These are phyloP conservation scores for Polymixis flavicincta DNA, from an alignment of 2,888 invertebrate genomes.

Conservation along the genomic window DNA sequence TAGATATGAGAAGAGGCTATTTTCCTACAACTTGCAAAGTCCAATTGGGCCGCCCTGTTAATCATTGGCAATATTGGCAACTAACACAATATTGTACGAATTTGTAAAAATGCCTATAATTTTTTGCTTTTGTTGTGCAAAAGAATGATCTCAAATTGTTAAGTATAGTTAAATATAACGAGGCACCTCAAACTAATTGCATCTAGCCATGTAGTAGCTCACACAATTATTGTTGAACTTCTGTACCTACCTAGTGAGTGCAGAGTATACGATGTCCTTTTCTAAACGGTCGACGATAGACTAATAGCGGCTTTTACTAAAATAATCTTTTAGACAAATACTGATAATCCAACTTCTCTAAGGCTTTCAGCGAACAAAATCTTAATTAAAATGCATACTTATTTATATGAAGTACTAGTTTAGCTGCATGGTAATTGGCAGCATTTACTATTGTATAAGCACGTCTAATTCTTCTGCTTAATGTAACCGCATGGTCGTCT, in stretches of 20 bases:
- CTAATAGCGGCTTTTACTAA: constrained; percentile 56
- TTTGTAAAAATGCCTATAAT: constrained; percentile 9
- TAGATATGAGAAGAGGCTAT: neutral
- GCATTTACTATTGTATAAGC: constrained; percentile 60
- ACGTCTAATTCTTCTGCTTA: constrained; percentile 81
- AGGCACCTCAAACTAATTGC: constrained; percentile 35
- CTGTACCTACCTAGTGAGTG: constrained; percentile 1
- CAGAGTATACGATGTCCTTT: constrained; percentile 9
- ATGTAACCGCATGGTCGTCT: constrained; percentile 82
- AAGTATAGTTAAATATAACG: constrained; percentile 12
- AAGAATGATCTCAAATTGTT: constrained; percentile 3
- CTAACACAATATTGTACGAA: constrained; percentile 2
- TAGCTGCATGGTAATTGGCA: constrained; percentile 58
- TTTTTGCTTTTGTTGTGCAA: constrained; percentile 20
- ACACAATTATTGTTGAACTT: constrained; percentile 24
- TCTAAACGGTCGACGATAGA: constrained; percentile 19
- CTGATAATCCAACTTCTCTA: constrained; percentile 26
- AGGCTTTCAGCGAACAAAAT: constrained; percentile 40
- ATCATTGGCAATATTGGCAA: neutral
- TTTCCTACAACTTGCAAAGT: neutral
- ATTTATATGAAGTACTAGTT: constrained; percentile 20
- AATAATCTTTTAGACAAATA: constrained; percentile 27
- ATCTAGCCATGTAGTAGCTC: constrained; percentile 30
- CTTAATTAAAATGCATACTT: constrained; percentile 42
- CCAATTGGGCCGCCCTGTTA: neutral